Conservation (phyloP, 2,113 vertebrate genomes). For the Grus americana region DNA sequence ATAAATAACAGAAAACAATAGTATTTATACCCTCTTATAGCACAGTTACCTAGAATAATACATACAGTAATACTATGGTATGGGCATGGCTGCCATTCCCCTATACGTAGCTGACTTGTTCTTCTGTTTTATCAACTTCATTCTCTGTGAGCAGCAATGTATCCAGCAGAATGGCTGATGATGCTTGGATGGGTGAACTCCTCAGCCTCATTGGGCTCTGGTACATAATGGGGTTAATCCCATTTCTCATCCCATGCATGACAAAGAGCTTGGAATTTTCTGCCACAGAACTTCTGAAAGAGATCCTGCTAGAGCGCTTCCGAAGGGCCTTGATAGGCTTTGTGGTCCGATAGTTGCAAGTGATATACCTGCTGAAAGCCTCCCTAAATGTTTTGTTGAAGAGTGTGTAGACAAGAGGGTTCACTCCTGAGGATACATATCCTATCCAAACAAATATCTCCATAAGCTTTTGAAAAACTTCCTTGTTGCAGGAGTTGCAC, state of each 20-base stretch:
- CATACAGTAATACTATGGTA: not conserved
- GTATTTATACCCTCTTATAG: constrained; percentile 23
- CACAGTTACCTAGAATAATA: not conserved
- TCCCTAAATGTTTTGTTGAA: constrained; percentile 97
- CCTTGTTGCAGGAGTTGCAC: constrained; percentile 83
- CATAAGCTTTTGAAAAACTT: constrained; percentile 84
- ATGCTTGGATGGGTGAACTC: constrained; percentile 76
- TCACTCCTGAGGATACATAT: constrained; percentile 95
- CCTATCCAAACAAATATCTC: constrained; percentile 98
- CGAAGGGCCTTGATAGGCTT: constrained; percentile 68
- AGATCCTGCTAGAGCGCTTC: constrained; percentile 77
- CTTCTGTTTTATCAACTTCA: constrained; percentile 82
- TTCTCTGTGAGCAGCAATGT: constrained; percentile 86
- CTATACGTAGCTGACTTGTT: constrained; percentile 88
- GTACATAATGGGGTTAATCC: constrained; percentile 83
- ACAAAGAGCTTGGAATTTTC: constrained; percentile 91
- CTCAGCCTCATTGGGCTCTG: constrained; percentile 83
- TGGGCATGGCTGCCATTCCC: not conserved
- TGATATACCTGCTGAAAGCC: constrained; percentile 93
- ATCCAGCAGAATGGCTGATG: constrained; percentile 81
- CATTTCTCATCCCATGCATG: constrained; percentile 87
- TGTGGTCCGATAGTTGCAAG: constrained; percentile 84
- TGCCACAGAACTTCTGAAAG: constrained; percentile 82
- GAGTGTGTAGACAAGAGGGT: constrained; percentile 95
- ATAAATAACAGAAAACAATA: constrained; percentile 61